Evolutionary conservation across 1,140 invertebrate genomes (phyloP), one percentile per base, ranked within the genome.

Genomic region (Lasioglossum baleicum): DNA sequence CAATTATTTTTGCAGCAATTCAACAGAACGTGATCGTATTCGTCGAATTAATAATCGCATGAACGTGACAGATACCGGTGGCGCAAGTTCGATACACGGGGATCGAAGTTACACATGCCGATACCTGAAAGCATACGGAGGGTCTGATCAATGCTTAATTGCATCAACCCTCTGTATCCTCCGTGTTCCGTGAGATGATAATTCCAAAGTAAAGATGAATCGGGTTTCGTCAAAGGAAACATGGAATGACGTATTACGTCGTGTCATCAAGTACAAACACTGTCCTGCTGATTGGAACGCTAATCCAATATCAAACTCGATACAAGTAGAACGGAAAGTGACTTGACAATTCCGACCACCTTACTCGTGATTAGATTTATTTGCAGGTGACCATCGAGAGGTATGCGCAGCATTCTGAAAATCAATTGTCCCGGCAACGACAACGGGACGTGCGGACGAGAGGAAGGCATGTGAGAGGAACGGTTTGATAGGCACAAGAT

Each of bases 341-440:
- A 85, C 89, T 80, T 81, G 87, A 87, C 87, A 90, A 89, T 91
- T 80, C 82, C 71, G 85, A 70, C 85, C 84, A 81, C 63, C 74
- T 69, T 81, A 81, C 64, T 78, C 69, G 83, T 90, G 90, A 92
- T 92, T 92, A 92, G 90, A 83, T 92, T 90, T 90, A 92, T 92
- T 92, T 91, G 91, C 88, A 86, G 88, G 70, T 78, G 78, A 78
- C 84, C 85, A 83, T 75, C 75, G 87, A 86, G 87, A 83, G 88
- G 84, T 82, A 85, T 88, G 88, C 88, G 81, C 85, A 85, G 88
- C 89, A 88, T 89, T 87, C 83, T 87, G 87, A 88, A 88, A 90
- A 90, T 91, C 90, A 90, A 90, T 90, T 87, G 79, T 42, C 70
- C 44, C 70, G 60, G 51, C 7, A 35, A 65, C 63, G 68, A 76